Evolutionary conservation across 2,888 invertebrate genomes (phyloP), one percentile per base, ranked within the genome.

Genomic region (Lepidonotus clava): DNA sequence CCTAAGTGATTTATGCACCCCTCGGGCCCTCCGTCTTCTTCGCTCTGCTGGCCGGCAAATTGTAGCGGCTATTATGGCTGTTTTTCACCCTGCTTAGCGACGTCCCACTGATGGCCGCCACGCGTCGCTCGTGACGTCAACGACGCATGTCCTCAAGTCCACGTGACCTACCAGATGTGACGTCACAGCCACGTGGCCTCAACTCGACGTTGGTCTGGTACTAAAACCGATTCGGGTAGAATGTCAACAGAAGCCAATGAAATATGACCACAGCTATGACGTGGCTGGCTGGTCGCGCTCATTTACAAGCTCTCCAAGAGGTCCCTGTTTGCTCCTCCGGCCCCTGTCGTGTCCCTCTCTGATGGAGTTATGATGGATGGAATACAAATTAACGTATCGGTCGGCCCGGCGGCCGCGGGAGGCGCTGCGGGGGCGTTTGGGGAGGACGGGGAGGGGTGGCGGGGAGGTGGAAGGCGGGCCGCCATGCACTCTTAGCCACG

Each of bases 1-100:
- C 53, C 53, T 53, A 53, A 53, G 53, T 53, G 53, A 53, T 53
- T 53, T 53, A 53, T 53, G 53, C n/a, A 53, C 21, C 53, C n/a
- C 53, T n/a, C 21, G 21, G 53, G 21, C 21, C 53, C n/a, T n/a
- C 53, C 53, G 21, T 53, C 21, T 24, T 24, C 53, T 53, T 18
- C 4, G 2, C 21, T 18, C 53, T 53, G 21, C 53, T 24, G n/a
- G 53, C n/a, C 53, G 53, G 53, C 53, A 53, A 53, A 53, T 53
- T 24, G 53, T 11, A 18, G 21, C 53, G 18, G 18, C 53, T 24
- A 53, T 53, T 53, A 53, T 53, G 21, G 53, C 53, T 24, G 53
- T 53, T 53, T 53, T 53, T 24, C 53, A n/a, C n/a, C 53, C 53
- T 53, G 53, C 53, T 53, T 53, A 53, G 6, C 53, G 53, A 53